These are phyloP conservation scores for Forficula auricularia DNA, from an alignment of 1,140 invertebrate species.

Conservation along the genomic window DNA sequence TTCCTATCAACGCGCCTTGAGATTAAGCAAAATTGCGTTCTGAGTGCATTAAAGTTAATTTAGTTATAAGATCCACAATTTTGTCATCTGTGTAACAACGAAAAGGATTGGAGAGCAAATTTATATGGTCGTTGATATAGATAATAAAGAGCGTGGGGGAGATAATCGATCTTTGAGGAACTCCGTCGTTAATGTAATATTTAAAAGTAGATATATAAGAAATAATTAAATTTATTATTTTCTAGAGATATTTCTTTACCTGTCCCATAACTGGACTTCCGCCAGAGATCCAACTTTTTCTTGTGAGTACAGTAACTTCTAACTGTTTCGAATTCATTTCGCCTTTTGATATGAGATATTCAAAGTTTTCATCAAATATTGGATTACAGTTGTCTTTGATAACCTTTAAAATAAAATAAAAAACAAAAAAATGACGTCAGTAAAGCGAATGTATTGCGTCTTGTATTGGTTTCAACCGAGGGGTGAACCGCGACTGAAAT, in stretches of 20 bases:
- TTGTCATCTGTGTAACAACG: no score
- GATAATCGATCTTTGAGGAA: not conserved
- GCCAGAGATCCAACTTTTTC: slow-evolving; percentile 57
- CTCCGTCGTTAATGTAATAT: not conserved
- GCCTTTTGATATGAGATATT: slow-evolving; percentile 59
- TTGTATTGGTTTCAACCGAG: no score
- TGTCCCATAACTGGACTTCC: slow-evolving; percentile 67
- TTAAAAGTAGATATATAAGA: not conserved
- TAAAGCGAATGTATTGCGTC: slow-evolving; percentile 3
- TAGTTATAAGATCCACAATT: no score
- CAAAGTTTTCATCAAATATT: slow-evolving; percentile 76
- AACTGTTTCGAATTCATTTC: slow-evolving; percentile 53
- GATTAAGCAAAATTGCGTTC: no score
- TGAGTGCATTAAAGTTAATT: no score
- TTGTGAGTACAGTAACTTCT: slow-evolving; percentile 65
- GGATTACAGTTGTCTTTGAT: slow-evolving; percentile 82
- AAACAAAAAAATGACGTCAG: no score
- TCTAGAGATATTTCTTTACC: slow-evolving; percentile 27
- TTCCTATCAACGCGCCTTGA: no score
- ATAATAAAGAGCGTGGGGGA: no score
- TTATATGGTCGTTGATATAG: no score
- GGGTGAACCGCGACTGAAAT: no score
- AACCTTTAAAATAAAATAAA: slow-evolving; percentile 28
- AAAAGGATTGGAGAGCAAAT: no score
- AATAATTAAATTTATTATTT: not conserved